These are phyloP conservation scores for Notarius lentiginosus DNA, from an alignment of 2,113 vertebrate species.

Conservation along the genomic window DNA sequence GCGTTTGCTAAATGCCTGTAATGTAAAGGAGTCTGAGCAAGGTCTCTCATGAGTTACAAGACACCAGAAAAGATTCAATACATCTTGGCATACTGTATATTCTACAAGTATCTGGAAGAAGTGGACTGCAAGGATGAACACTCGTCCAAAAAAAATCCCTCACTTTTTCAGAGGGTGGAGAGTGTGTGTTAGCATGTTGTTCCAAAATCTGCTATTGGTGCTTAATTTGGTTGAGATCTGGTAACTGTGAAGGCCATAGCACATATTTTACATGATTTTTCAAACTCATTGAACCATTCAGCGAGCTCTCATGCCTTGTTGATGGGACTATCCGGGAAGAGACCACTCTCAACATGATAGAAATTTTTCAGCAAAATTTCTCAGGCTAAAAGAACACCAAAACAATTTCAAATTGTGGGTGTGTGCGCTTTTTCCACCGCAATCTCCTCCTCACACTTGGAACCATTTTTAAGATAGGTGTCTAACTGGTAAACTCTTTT, in stretches of 20 bases:
- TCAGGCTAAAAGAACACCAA: not conserved
- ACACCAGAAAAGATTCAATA: not conserved
- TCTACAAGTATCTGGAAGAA: not conserved
- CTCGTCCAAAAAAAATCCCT: not conserved
- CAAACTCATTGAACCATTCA: too few relatives aligned
- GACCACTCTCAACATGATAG: not conserved
- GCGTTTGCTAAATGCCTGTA: too few relatives aligned
- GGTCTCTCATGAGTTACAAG: too few relatives aligned
- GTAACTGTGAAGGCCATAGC: not conserved
- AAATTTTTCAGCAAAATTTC: not conserved
- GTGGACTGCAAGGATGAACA: not conserved
- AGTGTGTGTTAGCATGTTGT: not conserved
- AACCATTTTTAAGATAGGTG: not conserved
- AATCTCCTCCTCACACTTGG: not conserved
- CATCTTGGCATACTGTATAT: not conserved
- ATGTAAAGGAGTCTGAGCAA: too few relatives aligned
- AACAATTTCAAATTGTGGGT: not conserved
- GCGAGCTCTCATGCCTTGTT: too few relatives aligned
- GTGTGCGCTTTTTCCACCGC: not conserved
- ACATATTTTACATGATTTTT: not conserved
- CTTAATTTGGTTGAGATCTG: not conserved
- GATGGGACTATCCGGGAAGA: too few relatives aligned
- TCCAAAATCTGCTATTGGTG: not conserved
- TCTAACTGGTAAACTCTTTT: not conserved
- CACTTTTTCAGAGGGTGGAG: not conserved